A percentile compares a stretch with the other conserved stretches of the same genome.
Conservation (phyloP, 2,888 invertebrate species). For the Camponotus fellah region DNA sequence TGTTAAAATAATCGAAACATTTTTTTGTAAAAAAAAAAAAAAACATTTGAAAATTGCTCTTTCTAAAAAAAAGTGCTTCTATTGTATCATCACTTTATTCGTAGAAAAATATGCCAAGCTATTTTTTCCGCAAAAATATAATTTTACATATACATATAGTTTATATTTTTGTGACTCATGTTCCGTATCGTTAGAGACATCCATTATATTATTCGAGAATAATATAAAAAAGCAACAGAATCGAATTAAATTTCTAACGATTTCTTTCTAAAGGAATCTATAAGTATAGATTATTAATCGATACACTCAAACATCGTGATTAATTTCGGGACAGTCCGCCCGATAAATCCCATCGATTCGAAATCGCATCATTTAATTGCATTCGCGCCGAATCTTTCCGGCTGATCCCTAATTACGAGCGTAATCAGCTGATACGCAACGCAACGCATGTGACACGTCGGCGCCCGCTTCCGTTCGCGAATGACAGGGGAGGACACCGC, state of each 20-base stretch:
- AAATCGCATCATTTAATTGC: conserved; percentile 44
- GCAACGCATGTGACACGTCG: not conserved
- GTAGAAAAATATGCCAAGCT: not conserved
- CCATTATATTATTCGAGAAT: not conserved
- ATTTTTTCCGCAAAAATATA: not conserved
- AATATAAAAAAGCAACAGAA: not conserved
- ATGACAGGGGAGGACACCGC: not conserved
- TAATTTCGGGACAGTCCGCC: not conserved
- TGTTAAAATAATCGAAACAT: not conserved
- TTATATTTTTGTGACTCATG: not conserved
- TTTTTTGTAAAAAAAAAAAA: not conserved
- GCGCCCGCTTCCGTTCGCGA: conserved; percentile 32
- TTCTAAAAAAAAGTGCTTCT: not conserved
- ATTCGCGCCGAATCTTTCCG: conserved; percentile 41
- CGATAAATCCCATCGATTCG: conserved; percentile 32
- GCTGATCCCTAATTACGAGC: conserved; percentile 65
- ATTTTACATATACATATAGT: not conserved
- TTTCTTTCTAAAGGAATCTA: not conserved
- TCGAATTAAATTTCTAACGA: not conserved
- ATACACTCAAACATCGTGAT: conserved; percentile 23
- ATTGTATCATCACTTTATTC: not conserved
- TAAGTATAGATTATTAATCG: not conserved
- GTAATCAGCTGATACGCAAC: conserved; percentile 57
- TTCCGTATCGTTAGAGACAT: not conserved
- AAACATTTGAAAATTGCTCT: not conserved